Percentiles rank a stretch among this genome's conserved stretches.
Conservation (phyloP, 2,797 vertebrate genomes). For the Vultur gryphus region DNA sequence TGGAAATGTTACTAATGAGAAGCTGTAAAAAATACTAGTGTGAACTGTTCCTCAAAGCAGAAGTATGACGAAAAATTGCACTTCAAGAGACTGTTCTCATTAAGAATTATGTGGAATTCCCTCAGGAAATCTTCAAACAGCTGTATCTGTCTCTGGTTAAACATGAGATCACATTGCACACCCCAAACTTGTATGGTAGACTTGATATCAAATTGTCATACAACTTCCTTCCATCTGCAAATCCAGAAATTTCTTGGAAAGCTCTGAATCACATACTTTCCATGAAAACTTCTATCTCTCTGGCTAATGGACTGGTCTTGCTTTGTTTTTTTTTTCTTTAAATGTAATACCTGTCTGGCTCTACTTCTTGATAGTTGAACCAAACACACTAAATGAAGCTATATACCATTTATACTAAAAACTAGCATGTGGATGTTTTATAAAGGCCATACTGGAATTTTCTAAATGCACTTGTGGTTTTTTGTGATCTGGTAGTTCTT, state of each 20-base stretch:
- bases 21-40: neutral
- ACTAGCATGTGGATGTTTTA: neutral
- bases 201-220: neutral
- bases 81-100: neutral
- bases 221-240: neutral
- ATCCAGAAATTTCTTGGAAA: neutral
- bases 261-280: neutral
- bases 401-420: neutral
- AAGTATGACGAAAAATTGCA: neutral
- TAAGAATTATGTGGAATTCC: neutral
- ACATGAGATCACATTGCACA: neutral
- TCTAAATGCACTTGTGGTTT: neutral
- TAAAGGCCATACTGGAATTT: neutral
- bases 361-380: neutral
- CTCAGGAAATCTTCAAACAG: neutral
- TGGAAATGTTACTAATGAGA: neutral
- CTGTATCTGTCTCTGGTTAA: neutral
- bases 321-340: neutral
- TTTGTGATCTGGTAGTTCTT: neutral
- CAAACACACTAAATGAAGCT: neutral
- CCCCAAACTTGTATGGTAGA: neutral
- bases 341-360: neutral
- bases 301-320: neutral
- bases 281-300: neutral
- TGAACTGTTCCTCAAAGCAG: neutral